Conservation (phyloP, 2,888 invertebrate genomes). For the Caenorhabditis panamensis region DNA sequence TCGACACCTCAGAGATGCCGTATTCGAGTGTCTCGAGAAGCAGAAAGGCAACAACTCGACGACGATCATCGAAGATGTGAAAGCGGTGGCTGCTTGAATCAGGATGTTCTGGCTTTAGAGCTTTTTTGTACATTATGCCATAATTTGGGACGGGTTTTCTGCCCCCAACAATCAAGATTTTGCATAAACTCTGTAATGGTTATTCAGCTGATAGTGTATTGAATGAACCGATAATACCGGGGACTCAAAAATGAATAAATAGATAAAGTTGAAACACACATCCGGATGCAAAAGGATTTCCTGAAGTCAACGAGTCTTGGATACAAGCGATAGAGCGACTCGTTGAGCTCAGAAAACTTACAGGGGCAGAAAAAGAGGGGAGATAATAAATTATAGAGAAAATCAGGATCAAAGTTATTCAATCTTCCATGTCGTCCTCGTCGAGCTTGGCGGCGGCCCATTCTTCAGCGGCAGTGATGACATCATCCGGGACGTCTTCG, state of each 20-base stretch:
- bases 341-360: conserved; percentile 40
- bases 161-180: conserved; percentile 26
- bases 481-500: conserved; percentile 73
- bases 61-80: conserved; percentile 27
- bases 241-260: conserved; percentile 33
- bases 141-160: conserved; percentile 47
- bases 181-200: conserved; percentile 31
- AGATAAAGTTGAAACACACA: conserved; percentile 49
- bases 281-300: conserved; percentile 40
- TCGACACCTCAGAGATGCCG: conserved; percentile 74
- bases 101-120: neutral
- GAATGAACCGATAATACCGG: conserved; percentile 35
- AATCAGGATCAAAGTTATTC: conserved; percentile 42
- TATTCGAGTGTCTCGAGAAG: conserved; percentile 75
- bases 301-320: conserved; percentile 33
- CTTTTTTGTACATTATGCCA: conserved; percentile 51
- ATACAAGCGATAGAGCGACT: conserved; percentile 8
- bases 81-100: conserved; percentile 38
- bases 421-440: conserved; percentile 79
- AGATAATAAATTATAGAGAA: conserved; percentile 49
- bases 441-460: conserved; percentile 79
- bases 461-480: conserved; percentile 75
- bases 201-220: conserved; percentile 27
- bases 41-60: conserved; percentile 37
- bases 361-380: conserved; percentile 13